Conservation (phyloP, 2,888 invertebrate genomes). For the Saturnia pavonia region DNA sequence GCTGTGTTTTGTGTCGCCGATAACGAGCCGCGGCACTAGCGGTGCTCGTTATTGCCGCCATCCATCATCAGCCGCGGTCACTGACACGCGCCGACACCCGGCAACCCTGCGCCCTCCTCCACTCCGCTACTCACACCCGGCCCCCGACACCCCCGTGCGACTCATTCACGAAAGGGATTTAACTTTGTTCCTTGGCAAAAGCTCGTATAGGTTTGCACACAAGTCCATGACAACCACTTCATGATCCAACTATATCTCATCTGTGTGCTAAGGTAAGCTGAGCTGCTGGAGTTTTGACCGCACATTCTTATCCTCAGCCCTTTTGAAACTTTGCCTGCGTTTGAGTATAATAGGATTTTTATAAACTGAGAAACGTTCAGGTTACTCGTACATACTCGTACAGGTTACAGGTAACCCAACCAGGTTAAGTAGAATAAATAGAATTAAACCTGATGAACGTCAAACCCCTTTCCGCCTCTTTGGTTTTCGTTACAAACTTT, state of each 20-base stretch:
- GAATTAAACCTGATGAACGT: no score
- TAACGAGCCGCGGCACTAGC: conserved; percentile 35
- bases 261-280: no score
- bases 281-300: not conserved
- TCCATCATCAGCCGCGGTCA: conserved; percentile 62
- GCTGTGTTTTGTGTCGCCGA: conserved; percentile 25
- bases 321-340: no score
- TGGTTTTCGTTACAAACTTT: no score
- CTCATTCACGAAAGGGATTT: not conserved
- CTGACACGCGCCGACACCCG: conserved; percentile 32
- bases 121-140: conserved; percentile 14
- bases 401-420: no score
- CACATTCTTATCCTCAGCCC: no score
- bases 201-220: not conserved
- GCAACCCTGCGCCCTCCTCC: conserved; percentile 14
- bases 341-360: no score
- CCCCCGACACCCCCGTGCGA: not conserved
- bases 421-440: no score
- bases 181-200: not conserved
- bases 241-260: not conserved
- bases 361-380: no score
- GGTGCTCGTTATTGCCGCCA: conserved; percentile 64
- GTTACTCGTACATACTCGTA: no score
- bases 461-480: no score
- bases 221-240: not conserved